Conservation (phyloP, 2,888 invertebrate genomes). For the Orthonychiurus folsomi region DNA sequence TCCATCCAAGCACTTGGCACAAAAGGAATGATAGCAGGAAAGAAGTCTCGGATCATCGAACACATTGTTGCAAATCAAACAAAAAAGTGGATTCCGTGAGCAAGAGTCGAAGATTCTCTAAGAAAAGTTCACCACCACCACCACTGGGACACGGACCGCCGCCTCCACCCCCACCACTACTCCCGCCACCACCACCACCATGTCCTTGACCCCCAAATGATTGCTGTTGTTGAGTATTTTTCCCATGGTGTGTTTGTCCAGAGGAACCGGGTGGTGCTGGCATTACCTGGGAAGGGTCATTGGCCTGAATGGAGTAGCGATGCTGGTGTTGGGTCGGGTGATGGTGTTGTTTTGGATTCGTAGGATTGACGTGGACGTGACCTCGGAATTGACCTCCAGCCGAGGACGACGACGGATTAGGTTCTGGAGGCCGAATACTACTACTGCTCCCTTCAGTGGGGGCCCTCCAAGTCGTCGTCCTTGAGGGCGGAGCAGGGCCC, state of each 20-base stretch:
- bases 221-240: neutral
- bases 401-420: neutral
- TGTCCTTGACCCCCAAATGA: neutral
- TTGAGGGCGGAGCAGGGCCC: neutral
- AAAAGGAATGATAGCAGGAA: constrained; percentile 62
- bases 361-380: neutral
- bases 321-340: neutral
- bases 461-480: constrained; percentile 2
- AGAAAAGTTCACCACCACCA: constrained; percentile 4
- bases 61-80: constrained; percentile 59
- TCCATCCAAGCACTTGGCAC: constrained; percentile 56
- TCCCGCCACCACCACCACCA: constrained; percentile 4
- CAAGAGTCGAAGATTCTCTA: constrained; percentile 40
- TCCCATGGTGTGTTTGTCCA: neutral
- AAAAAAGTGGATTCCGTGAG: constrained; percentile 54
- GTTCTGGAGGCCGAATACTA: neutral
- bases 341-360: neutral
- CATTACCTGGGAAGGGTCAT: neutral
- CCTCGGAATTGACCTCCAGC: neutral
- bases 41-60: constrained; percentile 60
- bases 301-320: neutral
- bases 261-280: neutral
- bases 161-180: constrained; percentile 4
- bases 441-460: neutral
- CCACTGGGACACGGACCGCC: neutral